phyloP scores from a whole-genome alignment of 2,797 vertebrate species.

The Odontamblyopus lacepedii region DNA sequence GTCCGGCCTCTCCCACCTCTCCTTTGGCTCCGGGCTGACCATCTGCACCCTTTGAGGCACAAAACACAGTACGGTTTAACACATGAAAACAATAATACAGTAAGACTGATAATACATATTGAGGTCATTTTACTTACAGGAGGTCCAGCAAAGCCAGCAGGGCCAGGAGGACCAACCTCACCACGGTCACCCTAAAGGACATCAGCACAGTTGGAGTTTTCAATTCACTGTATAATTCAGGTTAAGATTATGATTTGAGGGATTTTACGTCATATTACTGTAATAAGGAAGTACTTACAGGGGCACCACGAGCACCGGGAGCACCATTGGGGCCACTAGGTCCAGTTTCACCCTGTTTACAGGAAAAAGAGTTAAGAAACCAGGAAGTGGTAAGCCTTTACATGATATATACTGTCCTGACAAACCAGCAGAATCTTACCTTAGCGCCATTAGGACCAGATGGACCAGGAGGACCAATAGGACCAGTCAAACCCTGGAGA shows the following conservation, averaged over 20 bases:
- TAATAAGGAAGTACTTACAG: conserved; percentile 78
- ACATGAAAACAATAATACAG: neutral
- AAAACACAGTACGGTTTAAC: neutral
- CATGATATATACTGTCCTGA: neutral
- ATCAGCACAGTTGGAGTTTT: conserved; percentile 2
- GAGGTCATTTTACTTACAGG: conserved; percentile 83
- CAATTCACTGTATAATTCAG: neutral
- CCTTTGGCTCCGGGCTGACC: conserved; percentile 93
- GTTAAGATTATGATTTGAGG: neutral
- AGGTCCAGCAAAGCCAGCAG: conserved; percentile 92
- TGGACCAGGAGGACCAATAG: conserved; percentile 92
- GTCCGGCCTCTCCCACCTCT: conserved; percentile 90
- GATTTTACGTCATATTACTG: neutral
- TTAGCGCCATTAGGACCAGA: conserved; percentile 92
- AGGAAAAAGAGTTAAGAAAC: neutral
- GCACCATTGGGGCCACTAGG: conserved; percentile 87
- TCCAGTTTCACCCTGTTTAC: conserved; percentile 88
- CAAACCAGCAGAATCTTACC: conserved; percentile 68
- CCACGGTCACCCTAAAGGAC: conserved; percentile 88
- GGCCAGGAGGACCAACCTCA: conserved; percentile 90
- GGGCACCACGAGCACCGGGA: conserved; percentile 88
- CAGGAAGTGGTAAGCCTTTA: neutral
- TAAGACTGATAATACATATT: neutral
- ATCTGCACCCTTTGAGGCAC: conserved; percentile 83
- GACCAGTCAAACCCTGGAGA: conserved; percentile 90